Evolutionary conservation across 2,797 vertebrate genomes (phyloP).

Genomic region (Alosa sapidissima): DNA sequence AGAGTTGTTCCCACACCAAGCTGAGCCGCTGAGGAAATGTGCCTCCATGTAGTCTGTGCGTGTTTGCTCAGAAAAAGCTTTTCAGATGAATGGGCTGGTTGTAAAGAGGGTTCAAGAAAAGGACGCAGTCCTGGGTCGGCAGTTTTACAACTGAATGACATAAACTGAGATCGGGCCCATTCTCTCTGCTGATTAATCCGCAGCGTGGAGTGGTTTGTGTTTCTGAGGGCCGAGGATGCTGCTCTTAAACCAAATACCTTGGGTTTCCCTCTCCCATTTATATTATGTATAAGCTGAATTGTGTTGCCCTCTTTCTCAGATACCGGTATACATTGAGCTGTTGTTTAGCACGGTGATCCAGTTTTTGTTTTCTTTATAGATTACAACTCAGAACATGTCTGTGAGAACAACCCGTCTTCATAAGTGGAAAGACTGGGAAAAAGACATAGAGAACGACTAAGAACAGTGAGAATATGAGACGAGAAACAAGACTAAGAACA

Average conservation of each 20-base stretch:
- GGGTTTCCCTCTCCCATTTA: not conserved
- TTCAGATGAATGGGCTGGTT: not conserved
- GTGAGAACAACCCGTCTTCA: not conserved
- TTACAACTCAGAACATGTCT: not conserved
- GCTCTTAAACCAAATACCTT: not conserved
- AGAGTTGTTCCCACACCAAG: not conserved
- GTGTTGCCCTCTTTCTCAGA: not conserved
- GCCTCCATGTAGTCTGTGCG: not conserved
- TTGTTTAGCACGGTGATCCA: not conserved
- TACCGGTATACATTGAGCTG: not conserved
- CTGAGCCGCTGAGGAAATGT: not conserved
- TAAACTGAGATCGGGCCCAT: slow-evolving; percentile 2
- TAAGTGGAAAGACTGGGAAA: not conserved
- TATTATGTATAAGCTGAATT: not conserved
- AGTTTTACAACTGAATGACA: slow-evolving; percentile 21
- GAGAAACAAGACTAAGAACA: not conserved
- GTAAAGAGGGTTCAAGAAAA: slow-evolving; percentile 20
- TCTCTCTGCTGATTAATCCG: not conserved
- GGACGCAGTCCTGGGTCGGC: slow-evolving; percentile 3
- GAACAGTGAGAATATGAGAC: not conserved
- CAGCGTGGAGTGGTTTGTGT: not conserved
- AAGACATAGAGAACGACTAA: not conserved
- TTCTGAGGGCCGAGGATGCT: not conserved
- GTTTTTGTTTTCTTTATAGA: slow-evolving; percentile 1
- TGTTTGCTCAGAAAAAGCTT: not conserved